Base-by-base conservation (phyloP, 2,113 vertebrate species). In the Carassius gibelio region DNA sequence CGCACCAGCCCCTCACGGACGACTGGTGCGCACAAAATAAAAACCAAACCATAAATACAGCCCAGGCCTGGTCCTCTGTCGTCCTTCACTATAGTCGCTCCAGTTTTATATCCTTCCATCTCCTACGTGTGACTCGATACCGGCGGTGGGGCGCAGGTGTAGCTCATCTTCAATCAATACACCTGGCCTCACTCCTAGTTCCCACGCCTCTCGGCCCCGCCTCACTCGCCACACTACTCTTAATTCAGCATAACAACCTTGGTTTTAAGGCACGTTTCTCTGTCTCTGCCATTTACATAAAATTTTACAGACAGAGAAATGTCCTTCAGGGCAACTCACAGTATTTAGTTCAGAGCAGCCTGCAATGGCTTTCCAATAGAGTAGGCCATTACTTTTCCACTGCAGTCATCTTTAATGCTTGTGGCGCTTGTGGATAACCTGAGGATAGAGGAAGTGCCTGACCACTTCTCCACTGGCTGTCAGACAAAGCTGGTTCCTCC, bases 401-500 rank as follows among this genome's bases (percentile, higher is more conserved):
- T 61, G 21, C 55, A 38, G 75, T 50, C 61, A 55, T 50, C 52
- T 83, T 83, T 59, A 59, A 19, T 69, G 75, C 84, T 76, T 64
- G 38, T 78, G 84, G 55, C 71, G 79, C 42, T 75, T 75, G 76
- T 66, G 48, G 38, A 81, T 52, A 42, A 30, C 68, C 76, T 19
- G 57, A 85, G 83, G 64, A 57, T 45, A 0, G 23, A n/a, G 38
- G 26, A 26, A 45, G 61, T 66, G 77, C 76, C 77, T 69, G 50
- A 57, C 42, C 34, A 8, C 55, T 88, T 26, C 84, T 85, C 45
- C 45, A 45, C 23, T n/a, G 68, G 68, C 84, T 75, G 81, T 84
- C 84, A 81, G 75, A 81, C 74, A 50, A 11, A 17, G 61, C 75
- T 45, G 13, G 68, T 72, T 57, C 68, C 45, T 59, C 34, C 76